Evolutionary conservation across 1,140 invertebrate species (phyloP).

Genomic region (Orussus abietinus): DNA sequence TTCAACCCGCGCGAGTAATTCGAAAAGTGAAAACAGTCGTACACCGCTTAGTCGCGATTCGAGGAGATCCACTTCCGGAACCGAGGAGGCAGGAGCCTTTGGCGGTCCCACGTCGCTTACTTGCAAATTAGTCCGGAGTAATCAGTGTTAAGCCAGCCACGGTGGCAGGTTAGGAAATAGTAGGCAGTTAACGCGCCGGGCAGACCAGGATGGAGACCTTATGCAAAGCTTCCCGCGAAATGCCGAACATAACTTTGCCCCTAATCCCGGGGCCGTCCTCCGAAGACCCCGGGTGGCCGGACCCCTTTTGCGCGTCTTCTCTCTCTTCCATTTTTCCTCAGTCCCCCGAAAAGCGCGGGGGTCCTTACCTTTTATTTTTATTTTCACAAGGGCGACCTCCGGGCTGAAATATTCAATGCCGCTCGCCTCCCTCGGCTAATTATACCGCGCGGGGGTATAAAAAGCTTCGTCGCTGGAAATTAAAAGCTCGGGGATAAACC

Average conservation of each 20-base stretch:
- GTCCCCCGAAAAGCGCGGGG: neutral
- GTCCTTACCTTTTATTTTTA: conserved; percentile 3
- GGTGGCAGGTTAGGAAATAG: conserved; percentile 15
- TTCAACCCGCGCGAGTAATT: too few species aligned
- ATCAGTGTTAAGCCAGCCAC: conserved; percentile 22
- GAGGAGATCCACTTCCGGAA: too few species aligned
- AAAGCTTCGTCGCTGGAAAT: conserved; percentile 21
- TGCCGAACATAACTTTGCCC: conserved; percentile 8
- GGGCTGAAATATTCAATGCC: conserved; percentile 6
- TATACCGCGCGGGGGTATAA: conserved; percentile 1
- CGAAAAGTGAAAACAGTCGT: too few species aligned
- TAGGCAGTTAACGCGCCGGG: conserved; percentile 19
- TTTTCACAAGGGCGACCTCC: conserved; percentile 1
- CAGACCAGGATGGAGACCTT: conserved; percentile 5
- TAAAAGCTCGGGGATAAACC: conserved; percentile 16
- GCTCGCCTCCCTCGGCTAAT: conserved; percentile 1
- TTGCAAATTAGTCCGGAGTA: conserved; percentile 26
- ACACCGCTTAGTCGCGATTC: too few species aligned
- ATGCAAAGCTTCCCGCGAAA: conserved; percentile 10
- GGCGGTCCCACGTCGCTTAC: conserved; percentile 12
- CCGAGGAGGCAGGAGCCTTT: conserved; percentile 12
- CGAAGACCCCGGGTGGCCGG: conserved; percentile 9
- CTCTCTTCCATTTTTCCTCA: neutral
- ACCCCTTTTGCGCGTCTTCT: neutral
- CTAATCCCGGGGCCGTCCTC: conserved; percentile 4